These are phyloP conservation scores for Microctenopoma steveboyesi DNA, from an alignment of 2,797 vertebrate genomes.

Conservation along the genomic window DNA sequence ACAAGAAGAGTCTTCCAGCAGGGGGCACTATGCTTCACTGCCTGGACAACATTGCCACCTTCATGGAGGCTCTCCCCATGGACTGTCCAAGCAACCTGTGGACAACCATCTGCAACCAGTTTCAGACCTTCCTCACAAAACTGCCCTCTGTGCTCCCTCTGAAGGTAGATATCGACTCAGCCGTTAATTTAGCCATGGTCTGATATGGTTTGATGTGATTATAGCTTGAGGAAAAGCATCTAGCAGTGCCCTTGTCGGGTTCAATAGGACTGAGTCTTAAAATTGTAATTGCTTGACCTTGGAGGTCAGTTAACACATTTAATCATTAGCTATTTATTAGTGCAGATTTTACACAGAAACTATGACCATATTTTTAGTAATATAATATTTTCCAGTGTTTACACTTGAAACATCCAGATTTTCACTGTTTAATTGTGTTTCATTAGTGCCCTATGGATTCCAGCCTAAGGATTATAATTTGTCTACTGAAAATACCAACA, in stretches of 20 bases:
- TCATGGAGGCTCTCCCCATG: conserved; percentile 99
- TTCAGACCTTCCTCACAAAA: conserved; percentile 97
- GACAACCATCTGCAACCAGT: conserved; percentile 98
- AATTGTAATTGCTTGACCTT: conserved; percentile 72
- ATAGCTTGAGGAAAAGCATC: conserved; percentile 60
- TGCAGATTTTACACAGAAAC: conserved; percentile 19
- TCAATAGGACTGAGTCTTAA: conserved; percentile 55
- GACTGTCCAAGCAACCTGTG: conserved; percentile 98
- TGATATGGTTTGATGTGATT: conserved; percentile 76
- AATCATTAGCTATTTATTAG: conserved; percentile 27
- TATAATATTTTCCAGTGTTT: neutral
- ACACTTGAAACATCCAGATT: neutral
- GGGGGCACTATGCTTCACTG: conserved; percentile 97
- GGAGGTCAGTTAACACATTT: conserved; percentile 52
- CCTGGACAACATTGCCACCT: conserved; percentile 97
- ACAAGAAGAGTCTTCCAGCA: conserved; percentile 97
- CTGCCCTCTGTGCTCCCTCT: conserved; percentile 95
- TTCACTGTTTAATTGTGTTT: conserved; percentile 22
- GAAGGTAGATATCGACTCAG: conserved; percentile 86
- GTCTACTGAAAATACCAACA: conserved; percentile 96
- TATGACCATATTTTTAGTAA: neutral
- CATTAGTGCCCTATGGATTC: conserved; percentile 96
- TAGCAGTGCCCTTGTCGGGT: conserved; percentile 56
- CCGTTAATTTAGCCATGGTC: conserved; percentile 65
- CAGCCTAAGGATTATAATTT: conserved; percentile 97